A percentile compares a stretch with the other conserved stretches of the same genome.
Conservation (phyloP, 2,888 invertebrate species). For the Agelastica alni region DNA sequence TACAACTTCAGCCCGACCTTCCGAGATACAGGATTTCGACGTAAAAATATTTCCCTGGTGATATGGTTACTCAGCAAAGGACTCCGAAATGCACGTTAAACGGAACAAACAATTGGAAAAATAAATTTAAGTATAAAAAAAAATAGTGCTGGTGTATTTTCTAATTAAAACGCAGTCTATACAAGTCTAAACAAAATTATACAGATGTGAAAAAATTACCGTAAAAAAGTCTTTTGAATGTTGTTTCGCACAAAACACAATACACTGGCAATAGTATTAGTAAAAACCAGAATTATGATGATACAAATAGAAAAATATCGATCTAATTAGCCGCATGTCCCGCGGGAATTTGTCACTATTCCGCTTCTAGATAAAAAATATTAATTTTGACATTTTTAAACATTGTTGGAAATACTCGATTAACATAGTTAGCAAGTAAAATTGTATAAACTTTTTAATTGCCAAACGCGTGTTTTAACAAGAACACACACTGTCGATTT, state of each 20-base stretch:
- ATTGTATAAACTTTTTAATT: too few species aligned
- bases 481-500: too few species aligned
- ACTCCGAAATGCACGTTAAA: slow-evolving; percentile 9
- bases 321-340: slow-evolving; percentile 39
- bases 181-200: slow-evolving; percentile 33
- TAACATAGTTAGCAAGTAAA: too few species aligned
- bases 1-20: too few species aligned
- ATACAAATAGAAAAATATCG: slow-evolving; percentile 53
- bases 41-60: too few species aligned
- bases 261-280: slow-evolving; percentile 38
- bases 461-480: too few species aligned
- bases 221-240: slow-evolving; percentile 30
- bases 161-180: slow-evolving; percentile 39
- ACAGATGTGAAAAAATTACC: slow-evolving; percentile 35
- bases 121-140: slow-evolving; percentile 14
- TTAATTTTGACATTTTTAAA: neutral
- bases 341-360: neutral
- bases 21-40: too few species aligned
- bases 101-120: slow-evolving; percentile 8
- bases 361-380: neutral
- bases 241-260: slow-evolving; percentile 40
- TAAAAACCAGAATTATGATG: slow-evolving; percentile 38
- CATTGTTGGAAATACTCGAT: neutral
- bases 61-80: neutral
- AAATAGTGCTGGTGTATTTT: slow-evolving; percentile 19